Percentiles rank a stretch among this genome's conserved stretches.
These are phyloP conservation scores for Nowickia ferox DNA, from an alignment of 2,888 invertebrate genomes.

Conservation along the genomic window DNA sequence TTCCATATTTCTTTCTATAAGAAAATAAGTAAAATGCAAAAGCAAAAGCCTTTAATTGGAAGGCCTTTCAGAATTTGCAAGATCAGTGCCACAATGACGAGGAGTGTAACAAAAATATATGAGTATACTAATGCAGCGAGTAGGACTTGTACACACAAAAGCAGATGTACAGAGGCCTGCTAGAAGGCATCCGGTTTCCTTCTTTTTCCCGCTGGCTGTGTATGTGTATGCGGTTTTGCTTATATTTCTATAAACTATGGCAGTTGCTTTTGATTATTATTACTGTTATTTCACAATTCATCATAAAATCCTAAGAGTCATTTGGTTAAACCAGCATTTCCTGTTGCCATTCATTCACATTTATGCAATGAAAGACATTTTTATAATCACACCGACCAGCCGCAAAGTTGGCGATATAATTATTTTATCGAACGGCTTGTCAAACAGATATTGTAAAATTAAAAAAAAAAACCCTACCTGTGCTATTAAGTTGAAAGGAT, in stretches of 20 bases:
- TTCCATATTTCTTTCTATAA: no score
- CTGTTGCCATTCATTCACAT: conserved; percentile 51
- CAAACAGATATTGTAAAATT: background rate
- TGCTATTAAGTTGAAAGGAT: no score
- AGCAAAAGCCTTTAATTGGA: no score
- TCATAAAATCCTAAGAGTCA: conserved; percentile 61
- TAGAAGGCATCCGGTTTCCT: no score
- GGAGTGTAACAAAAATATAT: no score
- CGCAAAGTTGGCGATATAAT: background rate
- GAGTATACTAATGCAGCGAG: no score
- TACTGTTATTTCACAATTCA: conserved; percentile 45
- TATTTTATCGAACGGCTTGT: conserved; percentile 8
- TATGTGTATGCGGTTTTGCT: conserved; percentile 64
- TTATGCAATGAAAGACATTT: conserved; percentile 28
- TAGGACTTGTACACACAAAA: no score
- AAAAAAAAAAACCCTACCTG: no score
- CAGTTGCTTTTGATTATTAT: conserved; percentile 55
- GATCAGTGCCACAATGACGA: no score
- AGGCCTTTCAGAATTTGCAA: no score
- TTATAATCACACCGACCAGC: background rate
- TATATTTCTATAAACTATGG: conserved; percentile 59
- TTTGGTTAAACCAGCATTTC: conserved; percentile 54
- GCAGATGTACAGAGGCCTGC: no score
- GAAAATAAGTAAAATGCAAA: no score
- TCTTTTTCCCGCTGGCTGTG: background rate